These are phyloP conservation scores for Phorcus lineatus DNA, from an alignment of 2,888 invertebrate genomes.

Conservation along the genomic window DNA sequence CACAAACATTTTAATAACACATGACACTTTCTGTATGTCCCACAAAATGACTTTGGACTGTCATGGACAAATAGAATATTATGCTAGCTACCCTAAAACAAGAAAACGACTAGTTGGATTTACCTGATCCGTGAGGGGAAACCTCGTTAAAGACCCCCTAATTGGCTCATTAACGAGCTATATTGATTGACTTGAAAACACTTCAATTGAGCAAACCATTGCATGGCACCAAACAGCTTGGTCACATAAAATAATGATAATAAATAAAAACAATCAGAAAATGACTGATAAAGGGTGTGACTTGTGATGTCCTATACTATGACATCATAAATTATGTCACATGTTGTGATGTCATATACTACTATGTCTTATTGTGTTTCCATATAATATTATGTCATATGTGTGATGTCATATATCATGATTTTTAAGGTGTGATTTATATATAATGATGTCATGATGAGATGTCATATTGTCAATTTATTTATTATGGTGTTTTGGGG, in stretches of 20 bases:
- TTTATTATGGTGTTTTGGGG: too few relatives aligned
- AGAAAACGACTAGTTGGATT: constrained; percentile 16
- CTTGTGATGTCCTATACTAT: too few relatives aligned
- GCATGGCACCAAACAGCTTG: background rate
- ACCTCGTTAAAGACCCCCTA: background rate
- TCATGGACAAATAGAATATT: constrained; percentile 1
- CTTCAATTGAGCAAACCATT: constrained; percentile 5
- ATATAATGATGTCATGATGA: too few relatives aligned
- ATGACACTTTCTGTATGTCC: background rate
- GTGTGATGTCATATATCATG: too few relatives aligned
- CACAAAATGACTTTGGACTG: background rate
- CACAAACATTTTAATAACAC: background rate
- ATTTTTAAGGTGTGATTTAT: too few relatives aligned
- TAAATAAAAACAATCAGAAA: constrained; percentile 15
- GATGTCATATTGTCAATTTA: too few relatives aligned
- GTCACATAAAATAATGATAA: constrained; percentile 17
- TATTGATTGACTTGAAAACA: background rate
- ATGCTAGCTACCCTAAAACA: constrained; percentile 11
- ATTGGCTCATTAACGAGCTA: too few relatives aligned
- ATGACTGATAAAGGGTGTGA: too few relatives aligned
- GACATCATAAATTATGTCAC: too few relatives aligned
- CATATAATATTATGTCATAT: too few relatives aligned
- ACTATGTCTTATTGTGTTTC: too few relatives aligned
- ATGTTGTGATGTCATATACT: too few relatives aligned
- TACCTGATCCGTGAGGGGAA: constrained; percentile 2